phyloP scores from a whole-genome alignment of 2,888 invertebrate species.

The Drosophila meridionalis region DNA sequence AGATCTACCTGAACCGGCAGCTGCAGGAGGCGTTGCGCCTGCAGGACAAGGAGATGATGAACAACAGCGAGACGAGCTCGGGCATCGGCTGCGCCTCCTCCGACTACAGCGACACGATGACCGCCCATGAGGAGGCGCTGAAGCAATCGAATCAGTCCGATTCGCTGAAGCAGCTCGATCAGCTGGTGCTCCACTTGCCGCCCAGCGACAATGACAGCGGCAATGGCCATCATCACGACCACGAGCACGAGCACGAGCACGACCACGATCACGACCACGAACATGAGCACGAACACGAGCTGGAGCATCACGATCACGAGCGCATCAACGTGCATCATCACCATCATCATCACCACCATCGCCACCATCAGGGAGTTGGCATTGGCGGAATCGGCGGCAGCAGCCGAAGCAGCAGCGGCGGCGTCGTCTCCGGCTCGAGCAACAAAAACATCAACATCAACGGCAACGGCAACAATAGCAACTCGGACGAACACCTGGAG shows the following conservation, averaged over 20 bases:
- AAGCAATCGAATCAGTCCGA: conserved; percentile 63
- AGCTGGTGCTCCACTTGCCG: conserved; percentile 84
- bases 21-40: conserved; percentile 79
- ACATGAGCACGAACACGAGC: conserved; percentile 42
- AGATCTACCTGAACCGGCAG: conserved; percentile 85
- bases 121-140: conserved; percentile 71
- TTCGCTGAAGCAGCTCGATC: conserved; percentile 81
- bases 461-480: conserved; percentile 80
- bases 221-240: conserved; percentile 54
- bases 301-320: conserved; percentile 40
- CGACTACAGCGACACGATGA: conserved; percentile 84
- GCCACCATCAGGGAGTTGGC: conserved; percentile 21
- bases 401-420: conserved; percentile 10
- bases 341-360: conserved; percentile 35
- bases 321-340: conserved; percentile 42
- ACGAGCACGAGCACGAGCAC: conserved; percentile 38
- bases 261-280: conserved; percentile 36
- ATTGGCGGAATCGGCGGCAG: conserved; percentile 22
- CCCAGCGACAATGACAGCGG: conserved; percentile 84
- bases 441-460: conserved; percentile 10
- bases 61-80: conserved; percentile 85
- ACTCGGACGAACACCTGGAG: conserved; percentile 87
- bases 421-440: conserved; percentile 5
- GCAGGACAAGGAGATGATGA: conserved; percentile 84
- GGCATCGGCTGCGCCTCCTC: conserved; percentile 86